Evolutionary conservation across 2,113 vertebrate genomes (phyloP), one percentile per base, ranked within the genome.

Genomic region (Corythaixoides concolor): DNA sequence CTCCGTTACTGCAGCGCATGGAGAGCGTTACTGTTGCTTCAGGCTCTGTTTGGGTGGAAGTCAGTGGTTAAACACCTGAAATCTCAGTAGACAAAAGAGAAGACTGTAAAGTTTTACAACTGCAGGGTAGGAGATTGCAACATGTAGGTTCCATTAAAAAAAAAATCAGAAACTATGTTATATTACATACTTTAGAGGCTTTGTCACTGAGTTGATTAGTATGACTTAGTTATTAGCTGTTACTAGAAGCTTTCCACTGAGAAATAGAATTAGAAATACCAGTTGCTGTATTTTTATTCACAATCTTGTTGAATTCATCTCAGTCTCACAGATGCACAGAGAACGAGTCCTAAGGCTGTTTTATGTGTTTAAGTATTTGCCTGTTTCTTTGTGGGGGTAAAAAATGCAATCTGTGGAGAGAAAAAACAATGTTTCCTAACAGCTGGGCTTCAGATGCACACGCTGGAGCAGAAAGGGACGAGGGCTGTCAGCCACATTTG

Each of bases 41-140:
- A 93, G 86, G 95, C 96, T 86, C 93, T 75, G 58, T 90, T 96
- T 87, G 81, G 90, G 94, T 96, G 92, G 89, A 98, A 97, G 68
- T 85, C 28, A 91, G 94, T 95, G 85, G 90, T 97, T 97, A 97
- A 97, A 96, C 93, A 97, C 97, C 96, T 96, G 96, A 98, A 98
- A 95, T 96, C 98, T 97, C 97, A 93, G 93, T 93, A 96, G 94
- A 98, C 97, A 92, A 93, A 96, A 94, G 90, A 97, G 96, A 95
- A 89, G 53, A 92, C 95, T 82, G 75, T 98, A 97, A 98, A 97
- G 35, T 97, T 98, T 98, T 98, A 98, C 12, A 86, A 50, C 85
- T 74, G 28, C 79, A 58, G 95, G 79, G 90, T 91, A 96, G 83
- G 91, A 97, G 95, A 97, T 91, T 97, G 96, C 80, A 96, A 97